Conservation (phyloP, 2,888 invertebrate genomes). For the Acanthoscelides obtectus region DNA sequence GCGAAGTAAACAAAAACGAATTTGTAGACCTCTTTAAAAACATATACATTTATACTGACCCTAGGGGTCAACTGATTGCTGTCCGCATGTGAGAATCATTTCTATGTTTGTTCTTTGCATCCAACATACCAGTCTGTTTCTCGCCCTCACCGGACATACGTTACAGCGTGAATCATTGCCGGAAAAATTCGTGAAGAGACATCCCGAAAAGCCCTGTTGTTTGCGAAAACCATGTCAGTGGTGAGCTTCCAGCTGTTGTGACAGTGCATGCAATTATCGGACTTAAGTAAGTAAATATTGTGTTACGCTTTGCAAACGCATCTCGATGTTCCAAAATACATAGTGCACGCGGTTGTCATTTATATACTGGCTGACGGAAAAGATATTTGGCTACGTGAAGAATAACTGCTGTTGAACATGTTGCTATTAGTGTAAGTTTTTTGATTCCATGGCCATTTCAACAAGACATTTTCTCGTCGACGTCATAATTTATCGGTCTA, state of each 20-base stretch:
- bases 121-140: not conserved
- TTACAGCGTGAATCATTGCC: not conserved
- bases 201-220: not conserved
- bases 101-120: constrained; percentile 8
- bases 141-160: not conserved
- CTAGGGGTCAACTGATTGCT: constrained; percentile 16
- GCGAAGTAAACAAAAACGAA: not conserved
- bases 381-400: no score
- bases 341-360: not conserved
- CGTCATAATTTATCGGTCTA: no score
- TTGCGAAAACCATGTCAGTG: not conserved
- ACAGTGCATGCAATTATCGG: not conserved
- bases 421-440: no score
- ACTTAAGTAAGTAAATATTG: not conserved
- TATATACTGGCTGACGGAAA: not conserved
- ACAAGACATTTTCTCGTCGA: no score
- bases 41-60: constrained; percentile 11
- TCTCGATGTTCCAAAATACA: not conserved
- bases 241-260: not conserved
- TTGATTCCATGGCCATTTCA: no score
- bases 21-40: not conserved
- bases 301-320: not conserved
- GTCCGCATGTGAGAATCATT: constrained; percentile 11
- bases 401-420: no score
- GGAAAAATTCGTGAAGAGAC: not conserved